Base-by-base conservation (phyloP, 35 echinoderm and acorn worm species). In the Amphiura filiformis region DNA sequence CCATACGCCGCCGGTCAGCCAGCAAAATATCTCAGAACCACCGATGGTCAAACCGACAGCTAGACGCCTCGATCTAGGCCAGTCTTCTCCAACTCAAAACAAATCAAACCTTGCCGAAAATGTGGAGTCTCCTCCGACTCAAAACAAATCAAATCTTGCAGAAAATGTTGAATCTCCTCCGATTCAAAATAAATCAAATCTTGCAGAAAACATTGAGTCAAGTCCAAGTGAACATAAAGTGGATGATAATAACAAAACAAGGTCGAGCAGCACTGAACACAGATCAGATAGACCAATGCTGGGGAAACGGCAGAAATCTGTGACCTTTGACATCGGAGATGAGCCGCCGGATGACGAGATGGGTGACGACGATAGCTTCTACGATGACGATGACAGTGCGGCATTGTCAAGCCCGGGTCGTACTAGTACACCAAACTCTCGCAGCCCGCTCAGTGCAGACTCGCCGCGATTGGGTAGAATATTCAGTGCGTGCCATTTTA, bases 401-500 rank as follows among this genome's bases (percentile, higher is more conserved):
- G 65, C 20, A 42, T 35, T 41, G 36, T 75, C 57, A 32, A 23
- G 12, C 12, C 39, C 64, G 23, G 57, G 41, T 20, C 76, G 79
- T 20, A 80, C 90, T 13, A 94, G 92, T 78, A 94, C 96, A 7
- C 96, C 93, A 1, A 75, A 87, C 2, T 40, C 40, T 32, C 76
- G 80, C 36, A 77, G 80, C 13, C 83, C 91, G 18, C 75, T 70
- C 18, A 47, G 44, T 32, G 89, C 70, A 26, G 87, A 91, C 39
- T 94, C 90, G 2, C 93, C 93, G 22, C 90, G 90, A 7, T 65
- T 90, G 0, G 89, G 82, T 34, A 35, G 90, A 31, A 94, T 94
- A 37, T 94, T 99, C 61, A 94, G 92, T 44, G 78, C 92, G 35
- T 99, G 93, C 40, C 95, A 97, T 75, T 97, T 99, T n/a, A 94